Conservation (phyloP, 1,140 invertebrate genomes). For the Paraescarpia echinospica region DNA sequence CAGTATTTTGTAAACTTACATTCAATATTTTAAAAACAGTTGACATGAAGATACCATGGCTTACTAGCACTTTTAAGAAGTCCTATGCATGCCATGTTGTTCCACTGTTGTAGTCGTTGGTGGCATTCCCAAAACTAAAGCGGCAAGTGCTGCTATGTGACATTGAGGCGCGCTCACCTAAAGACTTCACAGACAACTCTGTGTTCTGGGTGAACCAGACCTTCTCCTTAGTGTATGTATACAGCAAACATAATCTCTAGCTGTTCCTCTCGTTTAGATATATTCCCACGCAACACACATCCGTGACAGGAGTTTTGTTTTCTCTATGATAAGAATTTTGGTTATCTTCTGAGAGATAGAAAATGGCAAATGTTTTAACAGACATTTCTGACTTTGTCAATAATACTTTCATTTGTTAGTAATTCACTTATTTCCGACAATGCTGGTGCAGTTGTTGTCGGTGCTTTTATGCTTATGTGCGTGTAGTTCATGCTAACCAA, state of each 20-base stretch:
- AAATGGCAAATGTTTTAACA: too few species aligned
- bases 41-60: neutral
- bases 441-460: too few species aligned
- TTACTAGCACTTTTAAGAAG: neutral
- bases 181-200: conserved; percentile 92
- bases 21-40: too few species aligned
- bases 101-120: conserved; percentile 70
- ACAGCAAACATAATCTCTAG: conserved; percentile 28
- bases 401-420: too few species aligned
- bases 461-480: too few species aligned
- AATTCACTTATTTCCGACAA: too few species aligned
- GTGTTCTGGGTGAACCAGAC: conserved; percentile 97
- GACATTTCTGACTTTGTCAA: too few species aligned
- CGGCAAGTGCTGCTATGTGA: conserved; percentile 83
- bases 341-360: too few species aligned
- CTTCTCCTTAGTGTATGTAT: conserved; percentile 64
- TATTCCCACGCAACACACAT: neutral
- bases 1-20: too few species aligned
- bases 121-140: conserved; percentile 96
- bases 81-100: conserved; percentile 20
- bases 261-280: conserved; percentile 18
- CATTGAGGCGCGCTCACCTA: conserved; percentile 78
- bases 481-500: too few species aligned
- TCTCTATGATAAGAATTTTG: too few species aligned
- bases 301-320: too few species aligned